Percentiles rank a stretch among this genome's conserved stretches.
Conservation (phyloP, 2,888 invertebrate genomes). For the Dysmachus trigonus region DNA sequence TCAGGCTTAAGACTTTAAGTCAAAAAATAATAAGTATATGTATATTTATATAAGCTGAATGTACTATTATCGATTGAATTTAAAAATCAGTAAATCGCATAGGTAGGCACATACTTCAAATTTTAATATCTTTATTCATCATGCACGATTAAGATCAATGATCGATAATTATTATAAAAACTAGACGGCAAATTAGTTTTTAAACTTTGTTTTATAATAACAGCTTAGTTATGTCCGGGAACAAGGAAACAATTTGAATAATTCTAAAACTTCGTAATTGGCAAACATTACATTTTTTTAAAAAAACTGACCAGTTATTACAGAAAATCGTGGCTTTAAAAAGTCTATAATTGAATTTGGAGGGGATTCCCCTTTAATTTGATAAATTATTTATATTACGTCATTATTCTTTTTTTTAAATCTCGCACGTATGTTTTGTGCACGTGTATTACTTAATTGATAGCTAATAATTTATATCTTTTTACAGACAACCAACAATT, state of each 20-base stretch:
- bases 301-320: not conserved
- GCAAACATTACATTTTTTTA: not conserved
- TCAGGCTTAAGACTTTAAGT: too few species aligned
- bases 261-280: too few species aligned
- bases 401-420: too few species aligned
- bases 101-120: not conserved
- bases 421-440: not conserved
- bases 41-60: too few species aligned
- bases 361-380: too few species aligned
- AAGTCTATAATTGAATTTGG: not conserved
- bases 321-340: not conserved
- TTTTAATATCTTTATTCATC: not conserved
- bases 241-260: not conserved
- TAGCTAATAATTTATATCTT: too few species aligned
- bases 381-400: too few species aligned
- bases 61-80: too few species aligned
- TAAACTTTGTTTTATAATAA: not conserved
- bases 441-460: not conserved
- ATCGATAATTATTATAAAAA: not conserved
- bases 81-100: too few species aligned
- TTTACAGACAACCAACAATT: too few species aligned
- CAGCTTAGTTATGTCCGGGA: not conserved
- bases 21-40: too few species aligned
- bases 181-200: not conserved
- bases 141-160: too few species aligned